phyloP scores from a whole-genome alignment of 2,888 invertebrate species.

The Thymelicus lineola region DNA sequence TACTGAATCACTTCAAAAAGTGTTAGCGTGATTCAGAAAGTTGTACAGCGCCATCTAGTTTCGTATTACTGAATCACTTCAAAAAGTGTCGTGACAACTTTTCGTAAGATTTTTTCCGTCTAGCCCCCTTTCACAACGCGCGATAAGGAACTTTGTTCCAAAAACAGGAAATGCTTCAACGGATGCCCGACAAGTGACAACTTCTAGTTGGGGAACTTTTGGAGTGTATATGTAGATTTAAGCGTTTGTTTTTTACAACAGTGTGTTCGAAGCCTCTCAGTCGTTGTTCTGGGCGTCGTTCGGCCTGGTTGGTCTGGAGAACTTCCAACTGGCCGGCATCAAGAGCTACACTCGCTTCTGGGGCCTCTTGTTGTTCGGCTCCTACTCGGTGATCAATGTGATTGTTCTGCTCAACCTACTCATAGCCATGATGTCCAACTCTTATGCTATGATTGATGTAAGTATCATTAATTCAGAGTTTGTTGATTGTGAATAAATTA shows the following conservation, averaged over 20 bases:
- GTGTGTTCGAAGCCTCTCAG: slow-evolving; percentile 97
- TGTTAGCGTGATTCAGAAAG: too few species aligned
- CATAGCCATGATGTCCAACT: slow-evolving; percentile 99
- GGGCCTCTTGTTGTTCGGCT: slow-evolving; percentile 98
- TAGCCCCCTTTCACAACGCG: too few species aligned
- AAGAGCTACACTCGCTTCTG: slow-evolving; percentile 97
- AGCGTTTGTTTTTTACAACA: slow-evolving; percentile 61
- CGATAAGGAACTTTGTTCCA: too few species aligned
- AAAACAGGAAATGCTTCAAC: too few species aligned
- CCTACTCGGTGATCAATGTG: slow-evolving; percentile 97
- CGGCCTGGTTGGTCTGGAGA: slow-evolving; percentile 95
- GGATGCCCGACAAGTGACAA: too few species aligned
- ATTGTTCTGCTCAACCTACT: slow-evolving; percentile 97
- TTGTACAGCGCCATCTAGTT: too few species aligned
- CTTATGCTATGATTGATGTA: slow-evolving; percentile 96
- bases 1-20: too few species aligned
- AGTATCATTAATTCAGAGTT: slow-evolving; percentile 59
- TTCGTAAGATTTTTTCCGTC: too few species aligned
- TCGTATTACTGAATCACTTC: too few species aligned
- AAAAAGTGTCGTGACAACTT: too few species aligned
- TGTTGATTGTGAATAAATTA: too few species aligned
- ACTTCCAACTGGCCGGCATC: slow-evolving; percentile 94
- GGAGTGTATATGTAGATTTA: neutral
- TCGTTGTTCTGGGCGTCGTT: slow-evolving; percentile 98
- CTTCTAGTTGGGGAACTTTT: too few species aligned